A percentile compares a stretch with the other conserved stretches of the same genome.
These are phyloP conservation scores for Koerneria pararmatus DNA, from an alignment of 2,888 invertebrate genomes.

Conservation along the genomic window DNA sequence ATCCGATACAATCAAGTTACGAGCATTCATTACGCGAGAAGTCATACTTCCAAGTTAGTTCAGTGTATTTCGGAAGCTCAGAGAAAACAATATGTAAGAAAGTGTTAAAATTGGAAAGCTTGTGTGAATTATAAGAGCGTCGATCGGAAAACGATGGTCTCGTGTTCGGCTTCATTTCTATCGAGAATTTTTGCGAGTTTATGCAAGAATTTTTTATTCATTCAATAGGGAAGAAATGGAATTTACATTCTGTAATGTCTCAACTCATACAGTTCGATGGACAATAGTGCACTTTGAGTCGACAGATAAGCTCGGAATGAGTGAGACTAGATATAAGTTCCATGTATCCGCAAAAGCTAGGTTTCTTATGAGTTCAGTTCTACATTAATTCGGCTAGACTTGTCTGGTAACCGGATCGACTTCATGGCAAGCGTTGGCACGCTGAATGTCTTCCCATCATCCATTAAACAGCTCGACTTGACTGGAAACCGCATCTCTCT, in stretches of 20 bases:
- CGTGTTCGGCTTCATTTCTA: too few relatives aligned
- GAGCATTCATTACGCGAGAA: constrained; percentile 33
- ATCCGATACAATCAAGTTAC: constrained; percentile 38
- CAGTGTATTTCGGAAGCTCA: neutral
- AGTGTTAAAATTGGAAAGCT: neutral
- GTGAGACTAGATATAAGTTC: too few relatives aligned
- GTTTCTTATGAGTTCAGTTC: neutral
- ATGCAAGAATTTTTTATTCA: too few relatives aligned
- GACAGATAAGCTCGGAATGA: too few relatives aligned
- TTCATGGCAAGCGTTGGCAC: constrained; percentile 28
- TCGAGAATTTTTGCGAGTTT: too few relatives aligned
- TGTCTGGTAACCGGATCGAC: constrained; percentile 39
- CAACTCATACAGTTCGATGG: too few relatives aligned
- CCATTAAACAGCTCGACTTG: constrained; percentile 30
- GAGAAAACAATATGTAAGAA: neutral
- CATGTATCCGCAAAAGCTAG: too few relatives aligned
- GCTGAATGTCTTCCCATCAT: constrained; percentile 20
- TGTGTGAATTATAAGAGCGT: too few relatives aligned
- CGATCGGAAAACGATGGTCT: too few relatives aligned
- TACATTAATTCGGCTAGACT: constrained; percentile 36
- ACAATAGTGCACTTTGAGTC: too few relatives aligned
- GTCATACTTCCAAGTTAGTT: constrained; percentile 22
- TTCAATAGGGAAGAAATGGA: too few relatives aligned
- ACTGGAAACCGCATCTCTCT: constrained; percentile 34
- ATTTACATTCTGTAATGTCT: too few relatives aligned